Percentiles rank a stretch among this genome's conserved stretches.
These are phyloP conservation scores for Meda fulgida DNA, from an alignment of 2,797 vertebrate species.

Conservation along the genomic window DNA sequence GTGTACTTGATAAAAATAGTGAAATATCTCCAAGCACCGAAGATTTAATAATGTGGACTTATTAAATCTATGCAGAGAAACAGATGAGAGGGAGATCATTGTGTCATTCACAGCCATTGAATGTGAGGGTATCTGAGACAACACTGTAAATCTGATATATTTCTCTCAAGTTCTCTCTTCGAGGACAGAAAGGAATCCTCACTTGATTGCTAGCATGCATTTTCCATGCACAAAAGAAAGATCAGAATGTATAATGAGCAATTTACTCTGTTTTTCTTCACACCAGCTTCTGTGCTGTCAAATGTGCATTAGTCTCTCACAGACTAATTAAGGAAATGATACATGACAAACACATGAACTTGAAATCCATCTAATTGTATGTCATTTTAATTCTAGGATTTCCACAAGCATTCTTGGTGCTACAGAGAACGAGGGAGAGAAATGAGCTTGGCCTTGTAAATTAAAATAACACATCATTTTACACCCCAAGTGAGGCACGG, in stretches of 20 bases:
- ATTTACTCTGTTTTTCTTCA: conserved; percentile 51
- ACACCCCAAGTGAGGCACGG: conserved; percentile 20
- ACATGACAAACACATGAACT: conserved; percentile 36
- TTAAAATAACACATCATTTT: conserved; percentile 56
- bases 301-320: conserved; percentile 45
- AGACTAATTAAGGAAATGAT: conserved; percentile 39
- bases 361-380: conserved; percentile 55
- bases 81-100: conserved; percentile 25
- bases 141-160: background rate
- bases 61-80: conserved; percentile 45
- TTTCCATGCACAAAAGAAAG: conserved; percentile 16
- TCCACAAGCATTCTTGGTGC: conserved; percentile 40
- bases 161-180: background rate
- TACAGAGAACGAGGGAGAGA: background rate
- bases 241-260: conserved; percentile 56
- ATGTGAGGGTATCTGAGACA: background rate
- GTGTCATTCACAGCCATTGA: conserved; percentile 17
- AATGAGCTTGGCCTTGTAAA: conserved; percentile 44
- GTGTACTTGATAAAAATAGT: conserved; percentile 26
- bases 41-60: conserved; percentile 42
- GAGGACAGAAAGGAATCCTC: background rate
- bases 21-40: conserved; percentile 11
- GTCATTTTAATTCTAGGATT: conserved; percentile 56
- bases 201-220: conserved; percentile 23
- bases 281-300: conserved; percentile 45